phyloP scores from a whole-genome alignment of 92 coral and sea anemone species.

The Epizoanthus fatuus region DNA sequence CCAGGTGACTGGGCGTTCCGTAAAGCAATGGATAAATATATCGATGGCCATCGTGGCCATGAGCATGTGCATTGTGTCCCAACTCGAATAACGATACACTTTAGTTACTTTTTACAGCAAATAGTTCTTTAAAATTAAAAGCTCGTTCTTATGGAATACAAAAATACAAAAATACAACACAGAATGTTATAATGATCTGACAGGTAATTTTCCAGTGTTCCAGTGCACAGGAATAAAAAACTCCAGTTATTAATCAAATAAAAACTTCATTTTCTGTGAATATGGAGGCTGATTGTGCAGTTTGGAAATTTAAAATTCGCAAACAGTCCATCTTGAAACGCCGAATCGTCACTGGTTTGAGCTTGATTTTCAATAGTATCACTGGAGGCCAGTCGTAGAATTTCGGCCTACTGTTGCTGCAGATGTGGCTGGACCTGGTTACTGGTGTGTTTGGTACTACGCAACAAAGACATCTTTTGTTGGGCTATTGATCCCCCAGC shows the following conservation, averaged over 20 bases:
- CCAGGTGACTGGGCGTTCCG: too few relatives aligned
- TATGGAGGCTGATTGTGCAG: not conserved
- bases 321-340: not conserved
- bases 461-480: conserved; percentile 3
- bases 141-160: too few relatives aligned
- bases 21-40: too few relatives aligned
- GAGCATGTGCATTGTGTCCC: too few relatives aligned
- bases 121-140: too few relatives aligned
- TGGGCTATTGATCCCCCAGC: not conserved
- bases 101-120: too few relatives aligned
- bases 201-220: not conserved
- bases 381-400: not conserved
- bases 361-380: not conserved
- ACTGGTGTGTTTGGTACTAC: not conserved
- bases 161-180: too few relatives aligned
- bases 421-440: not conserved
- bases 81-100: too few relatives aligned
- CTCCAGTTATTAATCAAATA: not conserved
- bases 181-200: too few relatives aligned
- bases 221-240: not conserved
- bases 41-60: too few relatives aligned
- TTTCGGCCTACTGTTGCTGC: not conserved
- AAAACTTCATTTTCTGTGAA: not conserved
- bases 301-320: not conserved
- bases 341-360: not conserved